Conservation (phyloP, 2,113 vertebrate genomes). For the Crotalus tigris region DNA sequence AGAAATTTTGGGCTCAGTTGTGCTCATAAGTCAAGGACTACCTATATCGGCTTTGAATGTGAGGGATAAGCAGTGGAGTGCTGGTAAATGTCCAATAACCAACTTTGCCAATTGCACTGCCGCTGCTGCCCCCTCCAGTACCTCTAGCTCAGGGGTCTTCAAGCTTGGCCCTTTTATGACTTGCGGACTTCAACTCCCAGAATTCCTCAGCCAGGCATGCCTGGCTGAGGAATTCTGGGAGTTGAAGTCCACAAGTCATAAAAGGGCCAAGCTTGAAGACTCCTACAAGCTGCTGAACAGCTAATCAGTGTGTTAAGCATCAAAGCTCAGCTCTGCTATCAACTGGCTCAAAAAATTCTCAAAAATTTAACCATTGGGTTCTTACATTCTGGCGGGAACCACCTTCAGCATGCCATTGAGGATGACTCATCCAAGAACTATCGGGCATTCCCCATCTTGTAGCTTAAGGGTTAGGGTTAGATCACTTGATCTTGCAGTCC, state of each 20-base stretch:
- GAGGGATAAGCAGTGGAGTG: background rate
- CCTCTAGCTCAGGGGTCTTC: too few relatives aligned
- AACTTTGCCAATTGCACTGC: background rate
- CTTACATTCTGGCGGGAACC: background rate
- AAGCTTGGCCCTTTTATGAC: too few relatives aligned
- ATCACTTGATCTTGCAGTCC: background rate
- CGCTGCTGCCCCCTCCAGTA: background rate
- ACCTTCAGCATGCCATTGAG: background rate
- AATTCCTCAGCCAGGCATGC: too few relatives aligned
- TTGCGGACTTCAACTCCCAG: too few relatives aligned
- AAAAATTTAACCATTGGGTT: background rate
- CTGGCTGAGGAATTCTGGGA: too few relatives aligned
- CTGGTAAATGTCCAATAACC: background rate
- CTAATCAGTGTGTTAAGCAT: background rate
- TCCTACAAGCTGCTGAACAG: background rate
- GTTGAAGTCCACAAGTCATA: too few relatives aligned
- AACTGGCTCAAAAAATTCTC: background rate
- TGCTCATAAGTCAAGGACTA: background rate
- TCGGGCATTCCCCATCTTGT: background rate
- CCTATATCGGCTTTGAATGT: background rate
- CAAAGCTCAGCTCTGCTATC: background rate
- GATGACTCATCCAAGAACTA: background rate
- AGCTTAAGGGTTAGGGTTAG: background rate
- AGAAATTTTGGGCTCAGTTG: background rate
- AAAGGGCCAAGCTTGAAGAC: too few relatives aligned